phyloP scores from a whole-genome alignment of 2,797 vertebrate species.

The Hemitrygon akajei region DNA sequence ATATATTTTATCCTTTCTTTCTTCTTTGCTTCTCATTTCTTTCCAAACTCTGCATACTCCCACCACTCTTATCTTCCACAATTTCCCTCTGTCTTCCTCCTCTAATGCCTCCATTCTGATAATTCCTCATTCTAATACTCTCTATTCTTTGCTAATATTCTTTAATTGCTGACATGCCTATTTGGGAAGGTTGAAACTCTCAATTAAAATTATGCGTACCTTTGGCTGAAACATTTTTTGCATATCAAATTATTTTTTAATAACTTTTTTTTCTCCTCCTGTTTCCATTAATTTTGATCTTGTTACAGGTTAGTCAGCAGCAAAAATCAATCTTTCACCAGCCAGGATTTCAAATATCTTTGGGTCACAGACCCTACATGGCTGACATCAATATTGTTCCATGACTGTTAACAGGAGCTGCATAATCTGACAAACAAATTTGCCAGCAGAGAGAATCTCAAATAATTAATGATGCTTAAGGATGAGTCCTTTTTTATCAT shows the following conservation, averaged over 20 bases:
- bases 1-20: neutral
- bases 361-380: too few species aligned
- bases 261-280: neutral
- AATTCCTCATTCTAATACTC: too few species aligned
- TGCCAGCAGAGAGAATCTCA: neutral
- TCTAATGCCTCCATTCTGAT: too few species aligned
- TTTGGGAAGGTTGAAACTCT: neutral
- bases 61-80: neutral
- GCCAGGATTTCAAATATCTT: neutral
- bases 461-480: constrained; percentile 1
- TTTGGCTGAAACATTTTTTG: neutral
- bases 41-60: too few species aligned
- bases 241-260: neutral
- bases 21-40: too few species aligned
- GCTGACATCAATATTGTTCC: neutral
- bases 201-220: neutral
- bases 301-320: neutral
- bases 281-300: neutral
- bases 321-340: neutral
- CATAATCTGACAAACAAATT: neutral
- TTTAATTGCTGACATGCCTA: neutral
- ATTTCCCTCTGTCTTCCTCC: neutral
- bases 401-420: neutral
- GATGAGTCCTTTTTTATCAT: neutral
- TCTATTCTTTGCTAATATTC: neutral